Evolutionary conservation across 2,797 vertebrate genomes (phyloP), one percentile per base, ranked within the genome.

Genomic region (Poeciliopsis presidionis): DNA sequence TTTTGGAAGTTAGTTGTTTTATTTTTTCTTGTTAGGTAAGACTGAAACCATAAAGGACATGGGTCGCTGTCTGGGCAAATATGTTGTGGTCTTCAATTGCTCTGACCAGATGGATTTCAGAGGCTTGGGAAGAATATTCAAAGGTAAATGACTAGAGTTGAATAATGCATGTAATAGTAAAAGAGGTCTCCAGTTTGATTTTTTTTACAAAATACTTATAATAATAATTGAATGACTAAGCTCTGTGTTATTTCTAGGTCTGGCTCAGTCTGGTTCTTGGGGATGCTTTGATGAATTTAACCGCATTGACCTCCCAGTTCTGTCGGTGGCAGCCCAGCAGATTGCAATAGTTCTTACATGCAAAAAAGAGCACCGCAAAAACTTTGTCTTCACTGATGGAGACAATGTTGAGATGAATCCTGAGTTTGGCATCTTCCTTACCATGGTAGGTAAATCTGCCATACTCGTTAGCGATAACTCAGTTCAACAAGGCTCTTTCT

Each of bases 61-160:
- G 98, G 98, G 97, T 9, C 96, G 97, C 6, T 99, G 98, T 88
- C 95, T 99, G 39, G 98, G 98, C 59, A 99, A 99, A 86, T 99
- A 99, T 0, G 97, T 99, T 7, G 98, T 99, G 72, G 97, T 99
- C 81, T 99, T 99, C 93, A 99, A 99, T 85, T 99, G 98, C 74
- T 99, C 98, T 7, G 98, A 99, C 81, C 98, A 99, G 91, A 99
- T 99, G 98, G 98, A 99, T 93, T 99, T 99, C 90, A 95, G 98
- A 95, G 98, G 98, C 36, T 94, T 99, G 82, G 98, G 98, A 59
- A 95, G 98, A 89, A 99, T 99, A 89, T 98, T 97, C 88, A 99
- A 99, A 97, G 98, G 98, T 97, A 78, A 81, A 57, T 78, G 25
- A 75, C 14, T 33, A 74, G 33, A 72, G 9, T 13, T 25, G 25